Conservation (phyloP, 2,797 vertebrate species). For the Merluccius polli region DNA sequence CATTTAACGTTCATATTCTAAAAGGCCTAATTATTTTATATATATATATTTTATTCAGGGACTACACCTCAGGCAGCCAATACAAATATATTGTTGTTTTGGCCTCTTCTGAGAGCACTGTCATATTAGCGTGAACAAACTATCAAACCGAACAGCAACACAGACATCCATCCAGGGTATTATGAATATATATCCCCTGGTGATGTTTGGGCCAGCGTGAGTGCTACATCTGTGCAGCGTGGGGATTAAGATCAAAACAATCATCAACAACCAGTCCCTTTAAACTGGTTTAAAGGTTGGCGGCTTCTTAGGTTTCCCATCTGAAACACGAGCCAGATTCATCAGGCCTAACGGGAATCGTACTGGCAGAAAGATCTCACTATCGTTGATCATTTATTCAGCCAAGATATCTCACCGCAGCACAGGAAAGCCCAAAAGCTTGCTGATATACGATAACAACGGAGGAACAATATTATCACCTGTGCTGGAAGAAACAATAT, state of each 20-base stretch:
- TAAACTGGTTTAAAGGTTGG: conserved; percentile 11
- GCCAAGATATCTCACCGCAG: conserved; percentile 45
- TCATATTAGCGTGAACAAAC: background rate
- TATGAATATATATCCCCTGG: conserved; percentile 13
- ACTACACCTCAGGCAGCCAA: conserved; percentile 35
- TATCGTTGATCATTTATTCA: conserved; percentile 58
- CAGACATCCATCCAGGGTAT: background rate
- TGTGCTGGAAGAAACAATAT: background rate
- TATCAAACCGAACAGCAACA: conserved; percentile 4
- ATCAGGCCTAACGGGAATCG: conserved; percentile 20
- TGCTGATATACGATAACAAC: background rate
- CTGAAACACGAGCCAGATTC: conserved; percentile 10
- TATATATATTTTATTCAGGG: conserved; percentile 20
- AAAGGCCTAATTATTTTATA: background rate
- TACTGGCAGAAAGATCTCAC: conserved; percentile 17
- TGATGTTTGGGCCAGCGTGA: conserved; percentile 17
- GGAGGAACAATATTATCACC: conserved; percentile 5
- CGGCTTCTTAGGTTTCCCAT: conserved; percentile 19
- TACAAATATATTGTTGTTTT: conserved; percentile 25
- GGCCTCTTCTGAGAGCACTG: conserved; percentile 24
- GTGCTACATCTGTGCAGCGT: conserved; percentile 7
- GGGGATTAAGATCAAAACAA: conserved; percentile 38
- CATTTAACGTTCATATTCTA: background rate
- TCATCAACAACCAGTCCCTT: conserved; percentile 25
- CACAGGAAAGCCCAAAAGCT: background rate